Evolutionary conservation across 2,113 vertebrate genomes (phyloP).

Genomic region (Bubo bubo): DNA sequence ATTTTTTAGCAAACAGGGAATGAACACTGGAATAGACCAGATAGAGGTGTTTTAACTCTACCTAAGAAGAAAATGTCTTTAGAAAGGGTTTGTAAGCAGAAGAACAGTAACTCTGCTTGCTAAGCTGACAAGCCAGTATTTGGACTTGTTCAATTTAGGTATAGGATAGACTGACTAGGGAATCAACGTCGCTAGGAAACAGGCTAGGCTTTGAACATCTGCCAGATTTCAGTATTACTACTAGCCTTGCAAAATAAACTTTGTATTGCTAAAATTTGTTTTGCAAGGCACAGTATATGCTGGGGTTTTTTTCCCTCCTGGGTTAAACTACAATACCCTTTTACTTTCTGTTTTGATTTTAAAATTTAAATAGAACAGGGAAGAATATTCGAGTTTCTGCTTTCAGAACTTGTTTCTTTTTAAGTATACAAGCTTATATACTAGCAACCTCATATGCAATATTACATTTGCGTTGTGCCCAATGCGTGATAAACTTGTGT

Average conservation of each 20-base stretch:
- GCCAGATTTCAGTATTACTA: neutral
- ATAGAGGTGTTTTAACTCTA: neutral
- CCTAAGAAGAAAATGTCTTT: neutral
- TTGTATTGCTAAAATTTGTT: neutral
- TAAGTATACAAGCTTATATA: neutral
- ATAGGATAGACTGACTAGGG: neutral
- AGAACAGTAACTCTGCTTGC: neutral
- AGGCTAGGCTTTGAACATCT: neutral
- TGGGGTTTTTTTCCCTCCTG: neutral
- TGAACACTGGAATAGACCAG: neutral
- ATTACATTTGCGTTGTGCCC: neutral
- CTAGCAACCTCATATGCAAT: neutral
- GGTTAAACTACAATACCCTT: neutral
- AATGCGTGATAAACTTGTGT: neutral
- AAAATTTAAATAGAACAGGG: neutral
- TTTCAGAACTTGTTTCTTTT: neutral
- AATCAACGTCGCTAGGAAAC: neutral
- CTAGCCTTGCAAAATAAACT: neutral
- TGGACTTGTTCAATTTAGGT: neutral
- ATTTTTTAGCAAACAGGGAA: neutral
- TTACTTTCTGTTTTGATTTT: neutral
- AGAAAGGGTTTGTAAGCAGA: neutral
- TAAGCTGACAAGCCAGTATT: neutral
- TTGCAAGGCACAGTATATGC: neutral
- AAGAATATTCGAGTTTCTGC: neutral